Evolutionary conservation across 2,888 invertebrate species (phyloP).

Genomic region (Cryptocheilus praepositus): DNA sequence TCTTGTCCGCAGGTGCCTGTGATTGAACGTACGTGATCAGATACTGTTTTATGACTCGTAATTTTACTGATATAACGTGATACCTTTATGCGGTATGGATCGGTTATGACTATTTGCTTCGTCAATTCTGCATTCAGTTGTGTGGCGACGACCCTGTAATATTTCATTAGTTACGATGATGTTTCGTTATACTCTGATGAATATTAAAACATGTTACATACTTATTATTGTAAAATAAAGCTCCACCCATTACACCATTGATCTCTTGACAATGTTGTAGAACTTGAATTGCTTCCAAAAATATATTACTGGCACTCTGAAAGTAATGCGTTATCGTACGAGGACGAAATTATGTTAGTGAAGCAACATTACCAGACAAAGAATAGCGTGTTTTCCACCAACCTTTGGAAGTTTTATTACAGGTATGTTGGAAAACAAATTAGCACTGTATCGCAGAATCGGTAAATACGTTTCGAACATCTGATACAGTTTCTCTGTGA

Average conservation of each 20-base stretch:
- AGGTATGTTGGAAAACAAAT: slow-evolving; percentile 89
- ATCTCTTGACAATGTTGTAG: slow-evolving; percentile 89
- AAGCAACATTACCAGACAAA: neutral
- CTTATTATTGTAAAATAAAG: slow-evolving; percentile 93
- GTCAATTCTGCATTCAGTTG: slow-evolving; percentile 84
- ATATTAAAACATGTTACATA: slow-evolving; percentile 73
- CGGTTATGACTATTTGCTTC: slow-evolving; percentile 87
- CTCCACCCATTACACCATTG: slow-evolving; percentile 88
- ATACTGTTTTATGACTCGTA: neutral
- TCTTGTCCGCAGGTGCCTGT: slow-evolving; percentile 83
- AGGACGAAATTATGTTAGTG: neutral
- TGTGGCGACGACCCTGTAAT: slow-evolving; percentile 85
- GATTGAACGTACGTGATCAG: slow-evolving; percentile 2
- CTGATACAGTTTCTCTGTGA: slow-evolving; percentile 86
- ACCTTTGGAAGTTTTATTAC: slow-evolving; percentile 89
- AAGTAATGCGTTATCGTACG: slow-evolving; percentile 57
- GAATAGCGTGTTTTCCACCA: slow-evolving; percentile 24
- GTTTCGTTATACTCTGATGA: neutral
- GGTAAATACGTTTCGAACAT: slow-evolving; percentile 94
- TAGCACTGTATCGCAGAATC: slow-evolving; percentile 88
- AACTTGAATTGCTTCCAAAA: slow-evolving; percentile 90
- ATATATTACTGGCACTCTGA: slow-evolving; percentile 90
- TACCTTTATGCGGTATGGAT: slow-evolving; percentile 88
- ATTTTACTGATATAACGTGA: neutral
- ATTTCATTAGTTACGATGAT: slow-evolving; percentile 4